Conservation (phyloP, 2,113 vertebrate species). For the Triplophysa siluroides region DNA sequence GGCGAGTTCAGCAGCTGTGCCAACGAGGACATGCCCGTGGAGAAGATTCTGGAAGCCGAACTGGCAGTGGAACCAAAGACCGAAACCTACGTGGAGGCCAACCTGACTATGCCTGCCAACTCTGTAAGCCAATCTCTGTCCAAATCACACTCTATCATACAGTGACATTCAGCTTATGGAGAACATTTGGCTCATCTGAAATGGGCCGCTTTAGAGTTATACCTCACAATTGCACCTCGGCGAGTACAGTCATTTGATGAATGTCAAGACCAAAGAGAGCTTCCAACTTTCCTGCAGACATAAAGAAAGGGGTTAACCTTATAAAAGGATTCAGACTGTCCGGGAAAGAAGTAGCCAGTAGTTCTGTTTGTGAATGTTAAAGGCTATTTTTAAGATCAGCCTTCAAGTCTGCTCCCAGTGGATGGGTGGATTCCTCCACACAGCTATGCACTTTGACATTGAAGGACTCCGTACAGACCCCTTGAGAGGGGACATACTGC, state of each 20-base stretch:
- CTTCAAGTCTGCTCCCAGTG: conserved; percentile 23
- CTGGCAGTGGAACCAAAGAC: conserved; percentile 97
- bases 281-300: conserved; percentile 6
- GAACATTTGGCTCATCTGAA: conserved; percentile 35
- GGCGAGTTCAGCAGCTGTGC: conserved; percentile 87
- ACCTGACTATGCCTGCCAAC: conserved; percentile 84
- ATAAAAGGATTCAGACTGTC: not conserved
- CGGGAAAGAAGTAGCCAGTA: not conserved
- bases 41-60: conserved; percentile 97
- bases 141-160: conserved; percentile 17
- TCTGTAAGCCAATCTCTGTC: conserved; percentile 80
- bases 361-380: conserved; percentile 16
- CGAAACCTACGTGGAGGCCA: conserved; percentile 93
- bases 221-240: not conserved
- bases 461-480: conserved; percentile 14
- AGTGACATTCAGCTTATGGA: conserved; percentile 21
- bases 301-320: not conserved
- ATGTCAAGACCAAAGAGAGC: conserved; percentile 5
- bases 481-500: conserved; percentile 8
- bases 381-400: conserved; percentile 25
- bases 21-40: conserved; percentile 98
- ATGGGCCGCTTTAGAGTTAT: not conserved
- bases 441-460: conserved; percentile 26
- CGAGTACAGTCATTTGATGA: conserved; percentile 8
- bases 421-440: conserved; percentile 27